These are phyloP conservation scores for Bathynomus jamesi DNA, from an alignment of 1,140 invertebrate genomes.

Conservation along the genomic window DNA sequence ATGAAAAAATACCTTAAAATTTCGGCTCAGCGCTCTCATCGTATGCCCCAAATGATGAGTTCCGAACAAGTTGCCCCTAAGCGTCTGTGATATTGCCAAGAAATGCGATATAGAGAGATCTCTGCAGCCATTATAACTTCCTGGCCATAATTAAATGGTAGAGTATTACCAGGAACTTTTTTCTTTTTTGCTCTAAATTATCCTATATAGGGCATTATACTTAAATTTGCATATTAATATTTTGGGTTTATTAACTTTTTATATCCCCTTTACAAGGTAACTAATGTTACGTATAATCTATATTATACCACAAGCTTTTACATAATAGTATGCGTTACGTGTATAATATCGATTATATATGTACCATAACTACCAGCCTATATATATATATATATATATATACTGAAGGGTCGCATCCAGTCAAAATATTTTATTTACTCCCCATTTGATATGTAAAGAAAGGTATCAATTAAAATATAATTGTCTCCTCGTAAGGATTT, in stretches of 20 bases:
- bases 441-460: too few relatives aligned
- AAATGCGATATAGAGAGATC: not conserved
- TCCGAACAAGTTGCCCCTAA: not conserved
- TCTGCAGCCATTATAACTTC: not conserved
- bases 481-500: too few relatives aligned
- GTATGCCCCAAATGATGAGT: not conserved
- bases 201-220: not conserved
- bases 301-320: too few relatives aligned
- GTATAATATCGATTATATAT: too few relatives aligned
- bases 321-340: too few relatives aligned
- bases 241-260: slow-evolving; percentile 1
- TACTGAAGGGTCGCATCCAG: too few relatives aligned
- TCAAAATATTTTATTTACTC: too few relatives aligned
- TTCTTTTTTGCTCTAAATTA: not conserved
- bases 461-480: too few relatives aligned
- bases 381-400: too few relatives aligned
- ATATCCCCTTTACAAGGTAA: not conserved
- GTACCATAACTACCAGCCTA: too few relatives aligned
- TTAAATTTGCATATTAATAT: slow-evolving; percentile 2
- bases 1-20: not conserved
- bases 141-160: not conserved
- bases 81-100: not conserved
- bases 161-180: not conserved
- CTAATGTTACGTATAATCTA: not conserved
- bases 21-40: not conserved